phyloP scores from a whole-genome alignment of 2,113 vertebrate species.

The Neofelis nebulosa region DNA sequence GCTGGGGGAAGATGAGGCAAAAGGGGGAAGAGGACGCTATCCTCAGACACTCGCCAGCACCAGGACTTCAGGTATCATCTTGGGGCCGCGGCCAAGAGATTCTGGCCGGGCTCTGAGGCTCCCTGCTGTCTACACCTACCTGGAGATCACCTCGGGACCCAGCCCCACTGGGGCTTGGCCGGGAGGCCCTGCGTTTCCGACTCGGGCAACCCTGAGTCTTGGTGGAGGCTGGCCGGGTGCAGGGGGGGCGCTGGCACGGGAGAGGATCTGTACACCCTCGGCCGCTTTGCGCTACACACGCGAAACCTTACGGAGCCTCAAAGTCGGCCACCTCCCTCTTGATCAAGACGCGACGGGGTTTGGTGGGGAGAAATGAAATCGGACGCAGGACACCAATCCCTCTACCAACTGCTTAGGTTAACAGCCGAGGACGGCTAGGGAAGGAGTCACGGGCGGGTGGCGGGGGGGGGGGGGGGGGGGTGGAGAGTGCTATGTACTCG shows the following conservation, averaged over 20 bases:
- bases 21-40: neutral
- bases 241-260: neutral
- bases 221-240: neutral
- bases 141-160: neutral
- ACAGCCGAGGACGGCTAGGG: neutral
- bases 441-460: fast-evolving
- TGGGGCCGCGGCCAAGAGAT: neutral
- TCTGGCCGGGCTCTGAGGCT: fast-evolving
- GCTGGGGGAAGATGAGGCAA: conserved; percentile 5
- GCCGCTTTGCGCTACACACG: neutral
- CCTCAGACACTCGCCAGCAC: neutral
- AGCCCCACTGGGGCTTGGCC: neutral
- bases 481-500: neutral
- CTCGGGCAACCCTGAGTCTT: neutral
- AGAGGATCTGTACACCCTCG: neutral
- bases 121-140: neutral
- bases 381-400: neutral
- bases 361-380: neutral
- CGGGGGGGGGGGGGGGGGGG: too few relatives aligned
- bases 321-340: neutral
- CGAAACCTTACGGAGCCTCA: neutral
- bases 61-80: conserved; percentile 8
- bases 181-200: neutral
- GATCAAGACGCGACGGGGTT: neutral
- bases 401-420: neutral